Evolutionary conservation across 2,113 vertebrate species (phyloP).

Genomic region (Arvicanthis niloticus): DNA sequence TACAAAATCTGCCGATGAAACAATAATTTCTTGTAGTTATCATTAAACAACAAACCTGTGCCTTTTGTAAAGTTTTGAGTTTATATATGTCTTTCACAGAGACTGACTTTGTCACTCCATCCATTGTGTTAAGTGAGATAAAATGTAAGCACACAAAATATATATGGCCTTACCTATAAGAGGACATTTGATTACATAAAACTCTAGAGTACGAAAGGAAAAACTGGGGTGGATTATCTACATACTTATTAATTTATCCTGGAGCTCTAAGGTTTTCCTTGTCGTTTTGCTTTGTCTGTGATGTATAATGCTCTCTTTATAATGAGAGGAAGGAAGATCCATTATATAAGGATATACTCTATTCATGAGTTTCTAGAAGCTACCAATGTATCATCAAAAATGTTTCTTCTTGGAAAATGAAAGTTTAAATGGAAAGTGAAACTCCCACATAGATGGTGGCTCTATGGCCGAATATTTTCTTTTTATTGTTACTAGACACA

Average conservation of each 20-base stretch:
- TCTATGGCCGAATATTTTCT: slow-evolving; percentile 70
- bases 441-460: slow-evolving; percentile 50
- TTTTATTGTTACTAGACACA: slow-evolving; percentile 65
- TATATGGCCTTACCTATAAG: not conserved
- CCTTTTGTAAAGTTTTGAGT: not conserved
- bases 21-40: accelerated
- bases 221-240: not conserved
- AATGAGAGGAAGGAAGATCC: slow-evolving; percentile 48
- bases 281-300: slow-evolving; percentile 57
- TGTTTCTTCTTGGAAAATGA: slow-evolving; percentile 74
- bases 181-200: slow-evolving; percentile 14
- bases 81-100: not conserved
- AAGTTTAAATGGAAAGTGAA: slow-evolving; percentile 82
- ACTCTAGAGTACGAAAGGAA: not conserved
- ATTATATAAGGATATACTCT: slow-evolving; percentile 56
- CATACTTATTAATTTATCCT: not conserved
- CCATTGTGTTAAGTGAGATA: not conserved
- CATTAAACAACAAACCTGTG: not conserved
- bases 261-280: not conserved
- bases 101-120: not conserved
- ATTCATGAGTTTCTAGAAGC: slow-evolving; percentile 71
- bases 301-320: slow-evolving; percentile 31
- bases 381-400: slow-evolving; percentile 65
- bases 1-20: too few relatives aligned
- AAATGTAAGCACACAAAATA: not conserved